phyloP scores from a whole-genome alignment of 2,888 invertebrate species.

The Melitaea athalia region DNA sequence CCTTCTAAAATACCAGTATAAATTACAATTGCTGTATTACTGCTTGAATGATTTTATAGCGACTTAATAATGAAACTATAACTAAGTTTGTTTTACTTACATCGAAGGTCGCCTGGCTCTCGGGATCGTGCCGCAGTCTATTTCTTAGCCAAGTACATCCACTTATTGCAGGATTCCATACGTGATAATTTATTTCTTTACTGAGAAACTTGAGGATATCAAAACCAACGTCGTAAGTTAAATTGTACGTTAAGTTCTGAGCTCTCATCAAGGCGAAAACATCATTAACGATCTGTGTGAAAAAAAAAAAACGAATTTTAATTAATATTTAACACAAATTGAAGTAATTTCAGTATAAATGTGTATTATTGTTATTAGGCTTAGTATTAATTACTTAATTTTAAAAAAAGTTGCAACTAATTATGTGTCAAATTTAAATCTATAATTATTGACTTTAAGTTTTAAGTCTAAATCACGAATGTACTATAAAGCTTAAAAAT shows the following conservation, averaged over 20 bases:
- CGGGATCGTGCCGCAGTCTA: constrained; percentile 63
- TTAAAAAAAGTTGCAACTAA: no score
- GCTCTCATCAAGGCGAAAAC: constrained; percentile 72
- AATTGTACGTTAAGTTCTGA: constrained; percentile 55
- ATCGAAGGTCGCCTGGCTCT: constrained; percentile 61
- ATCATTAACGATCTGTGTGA: constrained; percentile 66
- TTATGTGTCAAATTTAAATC: no score
- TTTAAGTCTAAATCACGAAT: no score
- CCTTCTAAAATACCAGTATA: no score
- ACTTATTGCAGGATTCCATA: constrained; percentile 71
- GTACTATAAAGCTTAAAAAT: no score
- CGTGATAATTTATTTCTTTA: constrained; percentile 65
- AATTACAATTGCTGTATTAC: no score
- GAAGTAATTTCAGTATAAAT: no score
- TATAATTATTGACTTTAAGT: no score
- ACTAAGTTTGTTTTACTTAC: constrained; percentile 48
- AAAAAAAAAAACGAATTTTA: background rate
- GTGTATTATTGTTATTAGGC: no score
- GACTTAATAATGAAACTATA: no score
- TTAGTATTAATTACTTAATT: no score
- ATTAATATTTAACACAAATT: background rate
- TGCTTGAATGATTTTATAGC: no score
- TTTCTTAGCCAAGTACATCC: constrained; percentile 70
- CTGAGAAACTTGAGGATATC: constrained; percentile 66
- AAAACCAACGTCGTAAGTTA: constrained; percentile 62